A percentile compares a stretch with the other conserved stretches of the same genome.
These are phyloP conservation scores for Gymnocheta viridis DNA, from an alignment of 2,888 invertebrate genomes.

Conservation along the genomic window DNA sequence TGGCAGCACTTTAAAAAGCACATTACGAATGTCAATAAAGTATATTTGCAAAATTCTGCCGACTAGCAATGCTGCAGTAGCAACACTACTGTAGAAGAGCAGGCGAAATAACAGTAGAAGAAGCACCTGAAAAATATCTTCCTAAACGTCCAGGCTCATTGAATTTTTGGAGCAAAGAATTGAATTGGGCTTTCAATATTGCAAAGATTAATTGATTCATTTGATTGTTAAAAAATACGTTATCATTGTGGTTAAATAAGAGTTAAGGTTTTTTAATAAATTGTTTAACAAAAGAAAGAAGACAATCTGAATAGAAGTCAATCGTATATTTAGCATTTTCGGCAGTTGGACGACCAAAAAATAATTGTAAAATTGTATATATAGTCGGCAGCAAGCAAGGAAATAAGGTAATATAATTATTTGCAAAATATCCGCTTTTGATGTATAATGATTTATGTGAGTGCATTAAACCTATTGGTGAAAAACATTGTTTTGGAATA, in stretches of 20 bases:
- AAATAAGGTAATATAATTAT: slow-evolving; percentile 5
- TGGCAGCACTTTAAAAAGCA: slow-evolving; percentile 51
- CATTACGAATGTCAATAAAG: slow-evolving; percentile 64
- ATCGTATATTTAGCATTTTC: slow-evolving; percentile 42
- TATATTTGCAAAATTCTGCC: slow-evolving; percentile 54
- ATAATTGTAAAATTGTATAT: slow-evolving; percentile 14
- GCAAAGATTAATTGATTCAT: slow-evolving; percentile 3
- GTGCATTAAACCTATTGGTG: not conserved
- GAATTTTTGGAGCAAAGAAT: slow-evolving; percentile 47
- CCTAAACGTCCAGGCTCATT: slow-evolving; percentile 61
- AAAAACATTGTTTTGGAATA: not conserved
- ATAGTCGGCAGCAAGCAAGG: not conserved
- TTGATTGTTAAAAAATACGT: not conserved
- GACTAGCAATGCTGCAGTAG: slow-evolving; percentile 26
- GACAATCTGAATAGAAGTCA: slow-evolving; percentile 18
- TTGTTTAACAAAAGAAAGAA: slow-evolving; percentile 34
- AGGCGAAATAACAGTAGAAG: slow-evolving; percentile 57
- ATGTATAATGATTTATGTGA: not conserved
- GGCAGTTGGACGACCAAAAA: slow-evolving; percentile 30
- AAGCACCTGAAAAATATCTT: slow-evolving; percentile 65
- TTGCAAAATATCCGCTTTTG: not conserved
- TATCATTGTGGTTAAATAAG: slow-evolving; percentile 42
- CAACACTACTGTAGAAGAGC: slow-evolving; percentile 43
- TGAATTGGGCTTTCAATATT: slow-evolving; percentile 14
- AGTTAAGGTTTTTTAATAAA: slow-evolving; percentile 24